A percentile compares a stretch with the other conserved stretches of the same genome.
Conservation (phyloP, 1,140 invertebrate species). For the Aphelinus atriplicis region DNA sequence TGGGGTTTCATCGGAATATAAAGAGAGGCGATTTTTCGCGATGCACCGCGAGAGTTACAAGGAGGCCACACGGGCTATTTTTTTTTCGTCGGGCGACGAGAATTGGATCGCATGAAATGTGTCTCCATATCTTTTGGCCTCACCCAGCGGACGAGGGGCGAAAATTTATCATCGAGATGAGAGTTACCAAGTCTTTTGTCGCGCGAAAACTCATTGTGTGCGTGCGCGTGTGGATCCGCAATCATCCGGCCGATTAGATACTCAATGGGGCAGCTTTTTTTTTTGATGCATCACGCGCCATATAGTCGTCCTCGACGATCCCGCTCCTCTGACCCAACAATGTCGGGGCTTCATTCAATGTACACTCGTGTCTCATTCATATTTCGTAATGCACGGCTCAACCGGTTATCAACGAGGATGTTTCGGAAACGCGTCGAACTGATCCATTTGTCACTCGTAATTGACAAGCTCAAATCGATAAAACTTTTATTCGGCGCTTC, state of each 20-base stretch:
- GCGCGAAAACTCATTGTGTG: not conserved
- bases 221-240: not conserved
- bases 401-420: conserved; percentile 2
- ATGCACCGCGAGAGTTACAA: too few relatives aligned
- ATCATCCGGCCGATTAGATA: conserved; percentile 28
- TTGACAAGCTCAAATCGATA: conserved; percentile 26
- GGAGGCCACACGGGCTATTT: too few relatives aligned
- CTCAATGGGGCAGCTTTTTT: conserved; percentile 10
- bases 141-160: too few relatives aligned
- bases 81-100: too few relatives aligned
- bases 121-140: too few relatives aligned
- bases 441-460: conserved; percentile 25
- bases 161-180: conserved; percentile 1
- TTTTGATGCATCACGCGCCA: conserved; percentile 4
- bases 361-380: not conserved
- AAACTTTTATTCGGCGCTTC: conserved; percentile 28
- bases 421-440: conserved; percentile 3
- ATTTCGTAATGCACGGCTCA: not conserved
- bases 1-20: too few relatives aligned
- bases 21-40: too few relatives aligned
- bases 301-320: not conserved
- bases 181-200: conserved; percentile 15
- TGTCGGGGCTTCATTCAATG: too few relatives aligned
- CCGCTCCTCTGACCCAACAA: not conserved
- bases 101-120: too few relatives aligned